Conservation (phyloP, 2,797 vertebrate genomes). For the Sternotherus odoratus region DNA sequence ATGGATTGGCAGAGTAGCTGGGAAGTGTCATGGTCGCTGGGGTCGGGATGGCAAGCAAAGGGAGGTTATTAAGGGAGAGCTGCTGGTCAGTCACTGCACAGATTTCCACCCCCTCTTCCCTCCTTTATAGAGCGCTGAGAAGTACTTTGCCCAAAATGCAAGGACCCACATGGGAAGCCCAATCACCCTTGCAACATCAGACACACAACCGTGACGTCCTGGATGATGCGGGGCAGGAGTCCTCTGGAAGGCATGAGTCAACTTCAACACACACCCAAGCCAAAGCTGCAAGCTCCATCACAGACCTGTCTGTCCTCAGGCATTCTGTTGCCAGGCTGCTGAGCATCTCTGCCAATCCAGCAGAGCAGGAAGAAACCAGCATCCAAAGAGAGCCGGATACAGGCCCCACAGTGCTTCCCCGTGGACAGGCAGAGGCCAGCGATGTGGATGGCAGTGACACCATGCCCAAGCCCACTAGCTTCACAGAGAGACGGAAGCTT, state of each 20-base stretch:
- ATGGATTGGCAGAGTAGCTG: neutral
- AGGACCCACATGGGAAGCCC: neutral
- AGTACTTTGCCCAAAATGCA: neutral
- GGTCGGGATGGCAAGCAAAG: neutral
- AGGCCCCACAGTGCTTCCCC: neutral
- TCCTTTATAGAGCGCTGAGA: neutral
- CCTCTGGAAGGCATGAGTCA: too few relatives aligned
- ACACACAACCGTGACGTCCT: rapidly evolving
- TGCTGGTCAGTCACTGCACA: rapidly evolving
- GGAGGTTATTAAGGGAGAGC: neutral
- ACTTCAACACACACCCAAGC: rapidly evolving
- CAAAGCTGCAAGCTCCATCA: neutral
- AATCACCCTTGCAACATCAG: neutral
- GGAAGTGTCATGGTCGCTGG: too few relatives aligned
- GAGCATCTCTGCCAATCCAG: neutral
- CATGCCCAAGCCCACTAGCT: neutral
- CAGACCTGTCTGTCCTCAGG: conserved; percentile 63
- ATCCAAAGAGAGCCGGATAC: neutral
- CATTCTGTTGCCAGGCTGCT: conserved; percentile 36
- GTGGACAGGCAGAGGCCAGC: neutral
- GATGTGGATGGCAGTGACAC: neutral
- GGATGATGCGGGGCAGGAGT: neutral
- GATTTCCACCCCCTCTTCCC: neutral
- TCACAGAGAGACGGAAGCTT: neutral
- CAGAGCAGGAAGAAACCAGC: neutral